Conservation (phyloP, 2,113 vertebrate species). For the Cromileptes altivelis region DNA sequence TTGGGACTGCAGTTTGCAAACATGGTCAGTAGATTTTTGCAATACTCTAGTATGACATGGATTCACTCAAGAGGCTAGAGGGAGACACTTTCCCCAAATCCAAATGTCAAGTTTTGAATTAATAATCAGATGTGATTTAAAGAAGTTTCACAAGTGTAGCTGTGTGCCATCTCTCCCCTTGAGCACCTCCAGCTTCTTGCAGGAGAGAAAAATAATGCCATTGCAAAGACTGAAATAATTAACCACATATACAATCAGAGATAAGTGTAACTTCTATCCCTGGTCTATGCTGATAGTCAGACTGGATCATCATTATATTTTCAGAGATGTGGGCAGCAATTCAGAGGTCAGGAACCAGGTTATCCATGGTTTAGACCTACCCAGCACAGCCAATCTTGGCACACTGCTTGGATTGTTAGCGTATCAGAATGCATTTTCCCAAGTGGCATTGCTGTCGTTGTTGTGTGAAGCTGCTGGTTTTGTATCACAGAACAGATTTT, state of each 20-base stretch:
- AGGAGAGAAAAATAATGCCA: too few relatives aligned
- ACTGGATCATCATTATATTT: slow-evolving; percentile 3
- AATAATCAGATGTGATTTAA: too few relatives aligned
- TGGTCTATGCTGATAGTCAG: not conserved
- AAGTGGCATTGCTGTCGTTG: slow-evolving; percentile 15
- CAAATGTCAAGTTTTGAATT: too few relatives aligned
- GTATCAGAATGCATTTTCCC: slow-evolving; percentile 34
- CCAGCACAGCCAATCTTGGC: not conserved
- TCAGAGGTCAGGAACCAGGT: not conserved
- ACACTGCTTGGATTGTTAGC: not conserved
- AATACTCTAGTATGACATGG: too few relatives aligned
- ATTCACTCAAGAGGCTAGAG: too few relatives aligned
- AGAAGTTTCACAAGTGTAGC: too few relatives aligned
- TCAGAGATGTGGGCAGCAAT: not conserved
- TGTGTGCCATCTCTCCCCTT: too few relatives aligned
- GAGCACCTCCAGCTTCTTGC: too few relatives aligned
- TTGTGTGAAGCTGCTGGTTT: slow-evolving; percentile 25
- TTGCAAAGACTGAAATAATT: too few relatives aligned
- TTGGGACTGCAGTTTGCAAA: not conserved
- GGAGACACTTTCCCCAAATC: too few relatives aligned
- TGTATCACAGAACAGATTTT: slow-evolving; percentile 47
- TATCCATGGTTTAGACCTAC: not conserved
- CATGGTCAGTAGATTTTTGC: not conserved
- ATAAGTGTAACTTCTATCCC: not conserved
- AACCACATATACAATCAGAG: too few relatives aligned